Percentiles rank a stretch among this genome's conserved stretches.
Evolutionary conservation across 2,113 vertebrate genomes (phyloP).

Genomic region (Cyanocitta stelleri): DNA sequence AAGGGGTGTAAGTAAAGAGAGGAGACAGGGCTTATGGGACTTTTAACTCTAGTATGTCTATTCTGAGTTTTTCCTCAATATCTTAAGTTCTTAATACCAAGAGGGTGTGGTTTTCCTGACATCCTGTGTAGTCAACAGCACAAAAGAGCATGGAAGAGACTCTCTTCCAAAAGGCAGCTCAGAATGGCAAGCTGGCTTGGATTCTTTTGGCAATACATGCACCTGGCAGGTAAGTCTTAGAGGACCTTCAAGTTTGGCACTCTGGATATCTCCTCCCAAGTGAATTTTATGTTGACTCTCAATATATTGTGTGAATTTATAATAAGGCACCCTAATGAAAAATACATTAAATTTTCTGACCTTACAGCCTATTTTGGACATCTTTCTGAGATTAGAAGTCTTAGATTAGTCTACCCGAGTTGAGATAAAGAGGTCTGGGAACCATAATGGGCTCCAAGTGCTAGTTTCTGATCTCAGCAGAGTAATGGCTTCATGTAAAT

Average conservation of each 20-base stretch:
- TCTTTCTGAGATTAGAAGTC: not conserved
- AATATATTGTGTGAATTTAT: not conserved
- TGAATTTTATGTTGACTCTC: not conserved
- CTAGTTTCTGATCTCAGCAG: not conserved
- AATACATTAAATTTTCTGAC: not conserved
- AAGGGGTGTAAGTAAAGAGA: not conserved
- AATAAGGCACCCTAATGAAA: not conserved
- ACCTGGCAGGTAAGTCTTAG: not conserved
- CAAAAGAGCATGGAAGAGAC: not conserved
- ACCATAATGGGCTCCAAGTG: too few species aligned
- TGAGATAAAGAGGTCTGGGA: not conserved
- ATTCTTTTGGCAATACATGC: not conserved
- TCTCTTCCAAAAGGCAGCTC: not conserved
- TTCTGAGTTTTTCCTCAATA: not conserved
- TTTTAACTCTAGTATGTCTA: not conserved
- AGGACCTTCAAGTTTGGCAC: not conserved
- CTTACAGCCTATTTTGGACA: not conserved
- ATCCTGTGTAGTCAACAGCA: not conserved
- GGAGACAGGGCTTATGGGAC: not conserved
- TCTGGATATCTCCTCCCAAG: not conserved
- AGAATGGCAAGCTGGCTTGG: not conserved
- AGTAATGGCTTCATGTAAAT: not conserved
- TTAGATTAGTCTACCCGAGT: rapidly evolving
- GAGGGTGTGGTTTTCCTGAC: not conserved
- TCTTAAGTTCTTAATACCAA: not conserved